Evolutionary conservation across 2,888 invertebrate genomes (phyloP), one percentile per base, ranked within the genome.

Genomic region (Parelbella ahira): DNA sequence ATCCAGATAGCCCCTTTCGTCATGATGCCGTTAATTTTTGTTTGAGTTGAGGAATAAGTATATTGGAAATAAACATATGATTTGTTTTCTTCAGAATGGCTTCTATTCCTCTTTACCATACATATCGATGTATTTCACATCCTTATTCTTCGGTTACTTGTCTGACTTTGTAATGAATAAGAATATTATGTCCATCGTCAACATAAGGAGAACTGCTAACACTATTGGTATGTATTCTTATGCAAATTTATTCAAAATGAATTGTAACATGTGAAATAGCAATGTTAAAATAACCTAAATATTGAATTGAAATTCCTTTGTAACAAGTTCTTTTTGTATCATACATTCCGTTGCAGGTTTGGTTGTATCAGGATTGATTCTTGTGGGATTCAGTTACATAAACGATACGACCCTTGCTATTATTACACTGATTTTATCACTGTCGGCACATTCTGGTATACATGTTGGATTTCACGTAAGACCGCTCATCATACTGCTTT

Each of bases 391-490:
- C 50, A 75, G 89, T 24, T 77, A 64, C 6, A 73, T 79, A 5
- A 74, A 69, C 0, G 64, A 74, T 24, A 70, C 80, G 0, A 50
- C 58, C 6, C 11, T 80, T 1, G 90, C 91, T 0, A 84, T 91
- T 0, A 58, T 65, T 0, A 58, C 92, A 27, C 68, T 93, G 0
- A 79, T 91, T 0, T 42, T 90, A 1, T 88, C 91, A 0, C 82
- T 92, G 3, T 89, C 89, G 0, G 56, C 89, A 1, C 92, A 93
- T 56, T 89, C 91, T 0, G 91, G 89, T 0, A 72, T 89, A 0
- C 90, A 89, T 46, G 89, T 89, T 15, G 93, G 92, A 0, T 91
- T 89, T 49, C 89, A 90, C 54, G 89, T 92, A 30, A 69, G 79
- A n/a, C n/a, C n/a, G n/a, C n/a, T n/a, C n/a, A n/a, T n/a, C n/a